Percentiles rank a stretch among this genome's conserved stretches.
Conservation (phyloP, 2,113 vertebrate genomes). For the Thamnaconus septentrionalis region DNA sequence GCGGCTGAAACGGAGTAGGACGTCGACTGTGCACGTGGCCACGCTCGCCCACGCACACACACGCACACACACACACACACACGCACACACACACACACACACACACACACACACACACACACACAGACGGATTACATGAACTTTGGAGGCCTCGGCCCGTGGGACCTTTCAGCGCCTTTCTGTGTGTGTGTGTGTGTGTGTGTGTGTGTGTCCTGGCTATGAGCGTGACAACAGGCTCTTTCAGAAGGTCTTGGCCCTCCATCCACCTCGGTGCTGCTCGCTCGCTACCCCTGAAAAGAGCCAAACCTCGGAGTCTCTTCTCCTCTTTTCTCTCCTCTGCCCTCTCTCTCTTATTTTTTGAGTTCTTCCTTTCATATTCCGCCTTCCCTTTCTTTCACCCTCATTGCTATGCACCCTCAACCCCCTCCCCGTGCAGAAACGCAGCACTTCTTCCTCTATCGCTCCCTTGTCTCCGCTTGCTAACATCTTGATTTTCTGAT, state of each 20-base stretch:
- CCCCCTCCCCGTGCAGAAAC: too few relatives aligned
- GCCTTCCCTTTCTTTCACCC: constrained; percentile 10
- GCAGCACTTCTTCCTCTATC: too few relatives aligned
- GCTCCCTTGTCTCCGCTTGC: background rate
- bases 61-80: constrained; percentile 1
- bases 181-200: constrained; percentile 35
- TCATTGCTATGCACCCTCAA: background rate
- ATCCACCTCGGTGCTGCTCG: constrained; percentile 56
- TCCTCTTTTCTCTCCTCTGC: background rate
- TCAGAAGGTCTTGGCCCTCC: constrained; percentile 70
- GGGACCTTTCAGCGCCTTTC: constrained; percentile 54
- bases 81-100: background rate
- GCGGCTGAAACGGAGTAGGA: constrained; percentile 31
- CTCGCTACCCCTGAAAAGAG: constrained; percentile 53
- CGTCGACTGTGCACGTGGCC: constrained; percentile 3
- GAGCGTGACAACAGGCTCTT: constrained; percentile 66
- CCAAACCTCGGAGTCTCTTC: constrained; percentile 29
- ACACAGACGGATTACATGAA: constrained; percentile 58
- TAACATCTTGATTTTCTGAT: constrained; percentile 23
- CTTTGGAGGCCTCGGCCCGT: constrained; percentile 47
- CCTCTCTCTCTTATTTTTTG: constrained; percentile 7
- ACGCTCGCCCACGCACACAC: background rate
- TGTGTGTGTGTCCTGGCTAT: constrained; percentile 22
- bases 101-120: constrained; percentile 12
- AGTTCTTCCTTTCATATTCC: background rate